phyloP scores from a whole-genome alignment of 2,113 vertebrate genomes.

The Takifugu flavidus region DNA sequence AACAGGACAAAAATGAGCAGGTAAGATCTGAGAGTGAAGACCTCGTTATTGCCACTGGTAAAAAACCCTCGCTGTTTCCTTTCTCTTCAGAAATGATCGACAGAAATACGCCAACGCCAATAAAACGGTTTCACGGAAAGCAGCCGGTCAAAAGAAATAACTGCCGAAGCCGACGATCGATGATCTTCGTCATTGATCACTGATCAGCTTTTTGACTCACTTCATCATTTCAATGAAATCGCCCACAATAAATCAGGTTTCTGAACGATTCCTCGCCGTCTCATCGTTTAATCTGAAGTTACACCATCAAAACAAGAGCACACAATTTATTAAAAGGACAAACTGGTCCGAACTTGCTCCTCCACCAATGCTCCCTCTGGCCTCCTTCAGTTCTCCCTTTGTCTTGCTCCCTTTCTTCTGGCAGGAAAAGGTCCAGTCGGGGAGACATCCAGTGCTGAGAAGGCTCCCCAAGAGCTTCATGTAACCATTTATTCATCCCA shows the following conservation, averaged over 20 bases:
- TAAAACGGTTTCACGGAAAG: constrained; percentile 77
- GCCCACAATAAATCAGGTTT: constrained; percentile 28
- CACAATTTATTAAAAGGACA: too few species aligned
- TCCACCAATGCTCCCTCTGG: constrained; percentile 52
- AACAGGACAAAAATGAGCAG: constrained; percentile 77
- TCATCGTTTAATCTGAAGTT: too few species aligned
- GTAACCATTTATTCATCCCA: constrained; percentile 73
- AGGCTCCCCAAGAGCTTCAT: constrained; percentile 64
- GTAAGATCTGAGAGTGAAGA: constrained; percentile 41
- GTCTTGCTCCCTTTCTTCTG: constrained; percentile 67
- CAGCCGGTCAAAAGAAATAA: constrained; percentile 62
- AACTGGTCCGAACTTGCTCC: constrained; percentile 48
- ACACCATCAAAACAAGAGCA: background rate
- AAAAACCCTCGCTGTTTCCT: background rate
- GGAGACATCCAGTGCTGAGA: constrained; percentile 46
- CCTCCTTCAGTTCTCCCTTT: constrained; percentile 65
- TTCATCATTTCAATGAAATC: constrained; percentile 32
- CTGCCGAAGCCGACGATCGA: background rate
- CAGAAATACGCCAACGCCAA: constrained; percentile 74
- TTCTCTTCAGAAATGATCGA: constrained; percentile 74
- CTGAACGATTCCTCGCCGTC: constrained; percentile 6
- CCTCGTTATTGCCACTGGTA: background rate
- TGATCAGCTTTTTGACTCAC: background rate
- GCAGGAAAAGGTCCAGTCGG: constrained; percentile 70
- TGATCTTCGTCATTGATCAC: too few species aligned